Evolutionary conservation across 2,797 vertebrate species (phyloP).

Genomic region (Cryptoprocta ferox): DNA sequence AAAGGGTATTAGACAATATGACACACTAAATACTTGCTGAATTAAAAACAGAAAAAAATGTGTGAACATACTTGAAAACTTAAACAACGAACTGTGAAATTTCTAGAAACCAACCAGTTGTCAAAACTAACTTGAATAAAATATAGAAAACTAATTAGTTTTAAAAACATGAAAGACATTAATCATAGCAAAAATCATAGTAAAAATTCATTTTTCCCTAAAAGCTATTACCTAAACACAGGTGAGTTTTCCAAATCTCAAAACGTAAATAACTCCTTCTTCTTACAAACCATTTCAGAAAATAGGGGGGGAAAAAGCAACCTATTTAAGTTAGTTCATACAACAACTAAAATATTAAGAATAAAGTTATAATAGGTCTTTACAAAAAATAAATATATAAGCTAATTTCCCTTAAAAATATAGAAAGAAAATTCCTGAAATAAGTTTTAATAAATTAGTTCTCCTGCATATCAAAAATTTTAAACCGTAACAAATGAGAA

Average conservation of each 20-base stretch:
- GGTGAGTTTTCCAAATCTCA: background rate
- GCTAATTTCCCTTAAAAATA: background rate
- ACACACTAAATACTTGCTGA: background rate
- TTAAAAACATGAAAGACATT: background rate
- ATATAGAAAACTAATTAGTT: background rate
- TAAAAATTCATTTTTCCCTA: background rate
- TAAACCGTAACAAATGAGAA: background rate
- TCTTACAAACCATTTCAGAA: background rate
- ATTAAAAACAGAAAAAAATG: background rate
- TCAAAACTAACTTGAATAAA: background rate
- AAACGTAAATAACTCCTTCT: background rate
- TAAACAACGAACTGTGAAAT: background rate
- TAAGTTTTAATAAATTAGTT: background rate
- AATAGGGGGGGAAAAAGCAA: background rate
- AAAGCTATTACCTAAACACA: background rate
- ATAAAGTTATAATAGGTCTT: background rate
- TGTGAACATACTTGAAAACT: background rate
- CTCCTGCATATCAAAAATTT: background rate
- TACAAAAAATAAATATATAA: background rate
- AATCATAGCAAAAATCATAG: background rate
- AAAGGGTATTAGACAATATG: background rate
- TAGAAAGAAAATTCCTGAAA: background rate
- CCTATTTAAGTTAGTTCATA: background rate
- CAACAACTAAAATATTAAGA: background rate
- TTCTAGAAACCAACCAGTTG: background rate